phyloP scores from a whole-genome alignment of 1,140 invertebrate species.

The Rhagoletis pomonella region DNA sequence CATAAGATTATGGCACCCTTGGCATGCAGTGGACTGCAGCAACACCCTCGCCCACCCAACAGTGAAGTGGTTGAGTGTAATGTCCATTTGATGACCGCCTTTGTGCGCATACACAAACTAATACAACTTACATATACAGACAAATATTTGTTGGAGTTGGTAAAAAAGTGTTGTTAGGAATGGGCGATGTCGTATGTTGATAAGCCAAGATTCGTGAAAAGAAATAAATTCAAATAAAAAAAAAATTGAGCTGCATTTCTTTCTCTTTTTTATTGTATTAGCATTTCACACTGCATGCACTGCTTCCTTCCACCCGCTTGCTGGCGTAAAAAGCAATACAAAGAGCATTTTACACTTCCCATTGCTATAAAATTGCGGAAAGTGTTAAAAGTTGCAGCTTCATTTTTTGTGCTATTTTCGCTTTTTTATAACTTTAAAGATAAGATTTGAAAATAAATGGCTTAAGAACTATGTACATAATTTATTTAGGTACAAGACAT shows the following conservation, averaged over 20 bases:
- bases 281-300: not conserved
- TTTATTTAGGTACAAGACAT: conserved; percentile 23
- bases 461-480: conserved; percentile 14
- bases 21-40: not conserved
- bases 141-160: not conserved
- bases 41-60: not conserved
- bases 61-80: not conserved
- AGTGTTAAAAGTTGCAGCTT: conserved; percentile 51
- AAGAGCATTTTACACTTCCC: conserved; percentile 56
- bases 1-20: conserved; percentile 66
- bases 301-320: not conserved
- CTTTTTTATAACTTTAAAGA: conserved; percentile 50
- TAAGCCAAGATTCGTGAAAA: conserved; percentile 48
- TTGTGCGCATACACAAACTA: not conserved
- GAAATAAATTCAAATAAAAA: conserved; percentile 41
- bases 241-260: not conserved
- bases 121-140: not conserved
- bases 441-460: conserved; percentile 35
- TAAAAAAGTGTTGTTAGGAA: not conserved
- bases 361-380: conserved; percentile 56
- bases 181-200: conserved; percentile 56
- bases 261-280: conserved; percentile 23
- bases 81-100: conserved; percentile 45
- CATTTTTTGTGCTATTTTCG: conserved; percentile 17
- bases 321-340: conserved; percentile 10